Evolutionary conservation across 2,888 invertebrate genomes (phyloP), one percentile per base, ranked within the genome.

Genomic region (Eupsilia transversa): DNA sequence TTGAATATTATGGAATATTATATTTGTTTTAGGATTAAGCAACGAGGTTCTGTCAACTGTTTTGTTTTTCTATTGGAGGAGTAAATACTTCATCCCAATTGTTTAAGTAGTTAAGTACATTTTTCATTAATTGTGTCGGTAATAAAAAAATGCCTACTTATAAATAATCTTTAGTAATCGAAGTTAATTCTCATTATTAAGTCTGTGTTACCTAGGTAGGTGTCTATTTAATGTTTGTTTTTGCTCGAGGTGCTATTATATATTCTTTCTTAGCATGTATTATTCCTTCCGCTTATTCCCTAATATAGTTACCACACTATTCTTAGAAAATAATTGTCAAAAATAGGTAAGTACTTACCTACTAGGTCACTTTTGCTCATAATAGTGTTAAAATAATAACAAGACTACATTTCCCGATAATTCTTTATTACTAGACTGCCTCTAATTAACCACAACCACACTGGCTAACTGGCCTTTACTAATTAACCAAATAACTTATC

Each of bases 391-490:
- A 52, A 49, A 43, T 20, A 41, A 30, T 43, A 49, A 43, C 30
- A 23, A 3, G 1, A 41, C 2, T 41, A 4, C 9, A 0, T 38
- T 43, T 56, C 2, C 43, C 20, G 23, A 71, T 56, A 20, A 17
- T 35, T 43, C 17, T 33, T 35, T 23, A 52, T 17, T 35, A 4
- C 12, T 23, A 75, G 0, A 35, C 57, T 57, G 5, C 27, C n/a
- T n/a, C 23, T 38, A 38, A 77, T 74, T 77, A 54, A 65, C 73
- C 43, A 61, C 54, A 54, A n/a, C n/a, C n/a, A n/a, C n/a, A n/a
- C 1, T 10, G 3, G 6, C 17, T n/a, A 30, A 46, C 35, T 64
- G 35, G 30, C 23, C 41, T 43, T 54, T 43, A 63, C 5, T 43
- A 74, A 77, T 52, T 17, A 52, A 52, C 33, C 2, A 54, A 64